Percentiles rank a stretch among this genome's conserved stretches.
Conservation (phyloP, 2,888 invertebrate genomes). For the Volucella inflata region DNA sequence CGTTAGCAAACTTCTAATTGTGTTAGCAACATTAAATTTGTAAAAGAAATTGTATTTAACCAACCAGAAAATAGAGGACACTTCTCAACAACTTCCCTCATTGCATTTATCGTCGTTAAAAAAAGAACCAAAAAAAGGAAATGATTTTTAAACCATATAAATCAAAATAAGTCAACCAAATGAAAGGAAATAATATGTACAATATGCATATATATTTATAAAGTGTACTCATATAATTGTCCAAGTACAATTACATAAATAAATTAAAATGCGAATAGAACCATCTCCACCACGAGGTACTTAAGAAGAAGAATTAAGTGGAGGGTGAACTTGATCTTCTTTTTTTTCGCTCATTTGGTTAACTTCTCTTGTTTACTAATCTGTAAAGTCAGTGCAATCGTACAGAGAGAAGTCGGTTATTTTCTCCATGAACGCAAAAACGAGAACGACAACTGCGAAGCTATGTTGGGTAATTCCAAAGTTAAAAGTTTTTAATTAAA, state of each 20-base stretch:
- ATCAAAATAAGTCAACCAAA: conserved; percentile 62
- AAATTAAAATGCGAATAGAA: conserved; percentile 15
- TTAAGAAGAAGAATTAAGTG: conserved; percentile 8
- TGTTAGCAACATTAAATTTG: conserved; percentile 39
- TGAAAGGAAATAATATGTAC: conserved; percentile 2
- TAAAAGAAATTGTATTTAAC: conserved; percentile 36
- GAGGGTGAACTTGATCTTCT: conserved; percentile 16
- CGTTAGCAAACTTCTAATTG: conserved; percentile 26
- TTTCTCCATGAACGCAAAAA: neutral
- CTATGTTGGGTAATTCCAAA: conserved; percentile 48
- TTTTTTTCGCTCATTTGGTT: conserved; percentile 50
- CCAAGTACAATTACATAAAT: conserved; percentile 42
- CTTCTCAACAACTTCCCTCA: conserved; percentile 4
- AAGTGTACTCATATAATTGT: neutral
- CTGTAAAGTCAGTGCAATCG: conserved; percentile 58
- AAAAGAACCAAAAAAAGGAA: conserved; percentile 11
- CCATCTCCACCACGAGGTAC: neutral
- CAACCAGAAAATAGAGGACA: conserved; percentile 40
- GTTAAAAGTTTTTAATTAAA: conserved; percentile 66
- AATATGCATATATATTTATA: too few species aligned
- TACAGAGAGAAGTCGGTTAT: neutral
- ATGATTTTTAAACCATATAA: conserved; percentile 51
- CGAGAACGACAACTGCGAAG: conserved; percentile 40
- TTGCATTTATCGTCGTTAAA: conserved; percentile 20
- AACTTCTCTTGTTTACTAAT: conserved; percentile 56